phyloP scores from a whole-genome alignment of 2,888 invertebrate genomes.

The Dimorphilus gyrociliatus region DNA sequence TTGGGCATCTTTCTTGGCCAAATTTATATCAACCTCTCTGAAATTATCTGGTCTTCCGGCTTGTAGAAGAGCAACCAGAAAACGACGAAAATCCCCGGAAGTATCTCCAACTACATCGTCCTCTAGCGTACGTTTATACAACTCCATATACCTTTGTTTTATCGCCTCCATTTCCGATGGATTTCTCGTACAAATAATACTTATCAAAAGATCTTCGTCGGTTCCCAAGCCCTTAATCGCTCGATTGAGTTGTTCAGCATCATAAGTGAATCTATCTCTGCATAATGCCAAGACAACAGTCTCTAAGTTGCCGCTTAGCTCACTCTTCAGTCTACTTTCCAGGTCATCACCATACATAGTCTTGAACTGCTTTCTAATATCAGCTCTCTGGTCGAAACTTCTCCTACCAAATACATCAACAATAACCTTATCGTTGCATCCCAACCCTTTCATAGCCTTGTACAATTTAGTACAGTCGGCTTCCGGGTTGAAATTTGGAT shows the following conservation, averaged over 20 bases:
- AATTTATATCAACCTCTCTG: too few relatives aligned
- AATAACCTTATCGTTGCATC: slow-evolving; percentile 17
- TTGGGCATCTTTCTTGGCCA: too few relatives aligned
- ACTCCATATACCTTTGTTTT: slow-evolving; percentile 42
- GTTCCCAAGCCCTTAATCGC: slow-evolving; percentile 37
- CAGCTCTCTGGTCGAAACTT: slow-evolving; percentile 12
- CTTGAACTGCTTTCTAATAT: slow-evolving; percentile 13
- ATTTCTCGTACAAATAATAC: slow-evolving; percentile 33
- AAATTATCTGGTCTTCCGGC: too few relatives aligned
- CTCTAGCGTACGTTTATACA: slow-evolving; percentile 60
- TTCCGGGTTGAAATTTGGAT: slow-evolving; percentile 26
- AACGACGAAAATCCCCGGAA: slow-evolving; percentile 72
- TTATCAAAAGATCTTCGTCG: slow-evolving; percentile 33
- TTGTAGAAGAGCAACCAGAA: slow-evolving; percentile 66
- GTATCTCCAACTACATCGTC: slow-evolving; percentile 68
- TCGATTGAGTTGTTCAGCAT: slow-evolving; percentile 30
- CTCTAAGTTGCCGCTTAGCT: slow-evolving; percentile 37
- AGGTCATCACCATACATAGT: slow-evolving; percentile 25
- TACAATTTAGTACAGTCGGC: slow-evolving; percentile 28
- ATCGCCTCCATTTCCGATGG: slow-evolving; percentile 30
- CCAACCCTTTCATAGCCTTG: slow-evolving; percentile 35
- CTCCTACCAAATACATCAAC: slow-evolving; percentile 14
- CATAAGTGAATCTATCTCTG: slow-evolving; percentile 29
- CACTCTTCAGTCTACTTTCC: slow-evolving; percentile 33
- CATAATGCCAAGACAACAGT: slow-evolving; percentile 32